Conservation (phyloP, 2,113 vertebrate genomes). For the Acanthisitta chloris region DNA sequence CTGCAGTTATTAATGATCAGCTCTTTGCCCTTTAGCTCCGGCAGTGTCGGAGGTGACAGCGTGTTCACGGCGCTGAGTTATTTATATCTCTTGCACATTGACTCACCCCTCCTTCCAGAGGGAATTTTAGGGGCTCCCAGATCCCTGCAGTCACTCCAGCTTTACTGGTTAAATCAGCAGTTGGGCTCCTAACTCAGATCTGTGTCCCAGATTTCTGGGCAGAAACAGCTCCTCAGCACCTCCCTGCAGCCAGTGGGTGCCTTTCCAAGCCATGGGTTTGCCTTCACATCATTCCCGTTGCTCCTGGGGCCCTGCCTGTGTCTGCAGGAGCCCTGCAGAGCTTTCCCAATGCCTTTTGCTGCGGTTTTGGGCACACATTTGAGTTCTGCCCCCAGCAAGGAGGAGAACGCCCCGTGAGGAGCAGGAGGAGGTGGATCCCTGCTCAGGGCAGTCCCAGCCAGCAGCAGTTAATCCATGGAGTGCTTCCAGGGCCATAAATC, state of each 20-base stretch:
- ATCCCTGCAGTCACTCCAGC: rapidly evolving
- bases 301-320: not conserved
- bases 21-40: not conserved
- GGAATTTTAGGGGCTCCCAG: rapidly evolving
- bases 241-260: rapidly evolving
- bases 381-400: too few species aligned
- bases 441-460: too few species aligned
- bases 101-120: rapidly evolving
- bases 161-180: not conserved
- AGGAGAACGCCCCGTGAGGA: too few species aligned
- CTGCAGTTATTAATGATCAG: not conserved
- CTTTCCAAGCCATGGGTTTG: not conserved
- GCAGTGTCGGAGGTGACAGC: not conserved
- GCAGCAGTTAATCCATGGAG: too few species aligned
- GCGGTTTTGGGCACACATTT: too few species aligned
- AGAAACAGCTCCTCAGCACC: not conserved
- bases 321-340: too few species aligned
- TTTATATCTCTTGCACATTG: not conserved
- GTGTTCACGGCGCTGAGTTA: not conserved
- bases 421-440: too few species aligned
- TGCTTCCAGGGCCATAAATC: too few species aligned
- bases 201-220: not conserved
- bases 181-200: not conserved
- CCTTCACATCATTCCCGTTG: not conserved
- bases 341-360: too few species aligned